A percentile compares a stretch with the other conserved stretches of the same genome.
Conservation (phyloP, 2,888 invertebrate genomes). For the Euzophera pinguis region DNA sequence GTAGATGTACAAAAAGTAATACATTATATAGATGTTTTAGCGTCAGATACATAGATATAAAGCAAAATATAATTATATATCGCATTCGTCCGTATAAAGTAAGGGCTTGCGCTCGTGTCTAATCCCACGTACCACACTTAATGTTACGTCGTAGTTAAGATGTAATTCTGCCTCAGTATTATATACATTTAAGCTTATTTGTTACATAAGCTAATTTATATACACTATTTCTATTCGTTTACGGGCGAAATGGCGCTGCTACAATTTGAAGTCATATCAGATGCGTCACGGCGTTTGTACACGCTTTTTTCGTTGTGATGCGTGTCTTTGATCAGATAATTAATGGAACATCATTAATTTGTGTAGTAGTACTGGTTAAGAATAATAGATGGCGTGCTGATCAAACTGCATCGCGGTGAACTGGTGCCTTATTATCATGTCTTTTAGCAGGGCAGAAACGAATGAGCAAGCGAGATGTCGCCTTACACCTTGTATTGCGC, state of each 20-base stretch:
- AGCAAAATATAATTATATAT: conserved; percentile 79
- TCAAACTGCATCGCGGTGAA: conserved; percentile 32
- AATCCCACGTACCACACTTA: conserved; percentile 76
- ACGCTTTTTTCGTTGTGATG: conserved; percentile 41
- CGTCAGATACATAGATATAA: conserved; percentile 80
- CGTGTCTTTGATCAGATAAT: conserved; percentile 11
- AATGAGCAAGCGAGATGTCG: too few relatives aligned
- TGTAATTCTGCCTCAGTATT: conserved; percentile 80
- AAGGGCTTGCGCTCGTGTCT: conserved; percentile 80
- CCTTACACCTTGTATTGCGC: too few relatives aligned
- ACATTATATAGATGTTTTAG: conserved; percentile 80
- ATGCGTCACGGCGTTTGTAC: conserved; percentile 57
- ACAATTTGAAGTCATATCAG: conserved; percentile 75
- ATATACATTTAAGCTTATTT: conserved; percentile 80
- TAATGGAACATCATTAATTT: neutral
- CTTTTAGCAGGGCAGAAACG: too few relatives aligned
- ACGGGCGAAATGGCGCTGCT: conserved; percentile 72
- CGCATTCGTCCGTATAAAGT: conserved; percentile 79
- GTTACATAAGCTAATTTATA: conserved; percentile 79
- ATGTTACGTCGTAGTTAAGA: conserved; percentile 79
- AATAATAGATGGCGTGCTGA: conserved; percentile 31
- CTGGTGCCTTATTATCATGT: too few relatives aligned
- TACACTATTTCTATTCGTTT: conserved; percentile 75
- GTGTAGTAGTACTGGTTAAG: conserved; percentile 11
- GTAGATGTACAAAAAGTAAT: conserved; percentile 80